Evolutionary conservation across 2,113 vertebrate genomes (phyloP).

Genomic region (Egretta garzetta): DNA sequence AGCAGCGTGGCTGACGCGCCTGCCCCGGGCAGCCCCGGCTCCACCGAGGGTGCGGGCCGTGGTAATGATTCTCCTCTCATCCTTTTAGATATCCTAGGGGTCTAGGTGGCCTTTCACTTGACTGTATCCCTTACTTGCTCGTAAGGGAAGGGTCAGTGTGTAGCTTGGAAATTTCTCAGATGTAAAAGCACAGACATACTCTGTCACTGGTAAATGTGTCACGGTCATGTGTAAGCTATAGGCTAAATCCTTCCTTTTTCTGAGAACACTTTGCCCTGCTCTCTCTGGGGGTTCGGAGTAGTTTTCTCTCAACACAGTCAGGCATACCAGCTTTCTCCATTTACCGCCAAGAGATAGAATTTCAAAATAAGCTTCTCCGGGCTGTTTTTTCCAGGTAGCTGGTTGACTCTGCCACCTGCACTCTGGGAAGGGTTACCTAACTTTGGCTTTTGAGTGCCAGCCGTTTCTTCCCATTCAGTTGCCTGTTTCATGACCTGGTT

Average conservation of each 20-base stretch:
- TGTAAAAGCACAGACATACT: neutral
- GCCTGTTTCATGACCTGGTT: neutral
- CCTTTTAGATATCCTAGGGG: neutral
- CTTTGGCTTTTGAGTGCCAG: neutral
- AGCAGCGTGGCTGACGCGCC: neutral
- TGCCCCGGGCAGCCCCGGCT: neutral
- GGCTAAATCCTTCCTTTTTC: neutral
- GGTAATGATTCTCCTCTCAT: neutral
- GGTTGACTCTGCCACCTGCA: neutral
- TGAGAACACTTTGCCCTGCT: neutral
- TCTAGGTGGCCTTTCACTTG: neutral
- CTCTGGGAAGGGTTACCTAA: neutral
- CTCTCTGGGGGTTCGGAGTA: neutral
- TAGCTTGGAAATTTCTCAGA: neutral
- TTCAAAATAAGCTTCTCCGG: neutral
- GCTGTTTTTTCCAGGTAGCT: neutral
- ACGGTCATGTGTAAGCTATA: rapidly evolving
- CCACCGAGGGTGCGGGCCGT: rapidly evolving
- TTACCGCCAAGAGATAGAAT: neutral
- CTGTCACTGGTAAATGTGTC: neutral
- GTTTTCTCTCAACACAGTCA: neutral
- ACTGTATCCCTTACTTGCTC: neutral
- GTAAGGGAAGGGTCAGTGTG: neutral
- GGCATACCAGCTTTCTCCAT: neutral
- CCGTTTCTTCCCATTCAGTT: neutral